Conservation (phyloP, 2,113 vertebrate genomes). For the Halcyon senegalensis region DNA sequence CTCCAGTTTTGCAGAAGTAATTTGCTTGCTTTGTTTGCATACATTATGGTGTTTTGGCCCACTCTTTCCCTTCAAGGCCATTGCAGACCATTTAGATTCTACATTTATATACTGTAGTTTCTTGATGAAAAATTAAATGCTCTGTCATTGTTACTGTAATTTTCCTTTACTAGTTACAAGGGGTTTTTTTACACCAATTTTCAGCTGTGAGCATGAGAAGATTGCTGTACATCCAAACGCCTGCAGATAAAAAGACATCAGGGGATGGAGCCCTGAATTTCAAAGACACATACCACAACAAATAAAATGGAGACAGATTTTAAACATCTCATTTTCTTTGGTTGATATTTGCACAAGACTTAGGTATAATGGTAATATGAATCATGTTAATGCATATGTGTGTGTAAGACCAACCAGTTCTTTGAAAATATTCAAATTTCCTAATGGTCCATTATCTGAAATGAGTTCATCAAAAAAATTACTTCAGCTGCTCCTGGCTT, state of each 20-base stretch:
- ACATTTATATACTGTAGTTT: not conserved
- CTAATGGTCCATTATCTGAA: not conserved
- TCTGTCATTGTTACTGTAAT: not conserved
- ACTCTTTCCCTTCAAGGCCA: not conserved
- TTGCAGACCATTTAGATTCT: not conserved
- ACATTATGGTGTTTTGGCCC: not conserved
- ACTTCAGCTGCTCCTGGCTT: not conserved
- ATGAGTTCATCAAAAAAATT: not conserved
- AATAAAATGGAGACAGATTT: not conserved
- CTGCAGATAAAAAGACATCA: not conserved
- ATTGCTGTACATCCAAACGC: not conserved
- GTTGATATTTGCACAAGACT: not conserved
- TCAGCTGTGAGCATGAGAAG: not conserved
- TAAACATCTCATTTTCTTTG: not conserved
- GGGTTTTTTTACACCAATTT: not conserved
- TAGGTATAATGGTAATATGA: fast-evolving
- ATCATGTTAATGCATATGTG: not conserved
- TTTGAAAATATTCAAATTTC: not conserved
- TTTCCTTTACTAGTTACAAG: not conserved
- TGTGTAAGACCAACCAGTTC: not conserved
- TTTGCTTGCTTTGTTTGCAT: not conserved
- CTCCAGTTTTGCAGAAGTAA: not conserved
- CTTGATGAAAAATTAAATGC: not conserved
- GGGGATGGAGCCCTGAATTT: not conserved
- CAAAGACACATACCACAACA: not conserved